Percentiles rank a stretch among this genome's conserved stretches.
These are phyloP conservation scores for Anguilla megastoma DNA, from an alignment of 2,797 vertebrate species.

Conservation along the genomic window DNA sequence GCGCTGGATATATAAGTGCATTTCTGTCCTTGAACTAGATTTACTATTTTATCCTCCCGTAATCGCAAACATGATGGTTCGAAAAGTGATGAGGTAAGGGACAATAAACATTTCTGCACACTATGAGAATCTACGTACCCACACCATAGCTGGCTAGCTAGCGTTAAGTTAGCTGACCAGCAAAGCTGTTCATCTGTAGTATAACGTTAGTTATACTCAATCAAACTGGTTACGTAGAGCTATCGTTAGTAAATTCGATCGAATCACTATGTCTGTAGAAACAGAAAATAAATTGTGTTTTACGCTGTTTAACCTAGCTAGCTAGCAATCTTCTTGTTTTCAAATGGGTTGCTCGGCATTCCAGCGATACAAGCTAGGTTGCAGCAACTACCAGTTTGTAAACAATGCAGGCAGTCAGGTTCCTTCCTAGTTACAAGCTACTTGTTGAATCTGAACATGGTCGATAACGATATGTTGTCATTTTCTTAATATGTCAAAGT, in stretches of 20 bases:
- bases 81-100: slow-evolving; percentile 41
- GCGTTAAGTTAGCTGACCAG: neutral
- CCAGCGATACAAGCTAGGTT: neutral
- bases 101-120: slow-evolving; percentile 21
- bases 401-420: neutral
- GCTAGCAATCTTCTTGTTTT: too few species aligned
- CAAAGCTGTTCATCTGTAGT: neutral
- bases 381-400: neutral
- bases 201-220: too few species aligned
- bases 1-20: neutral
- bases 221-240: too few species aligned
- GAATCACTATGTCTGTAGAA: too few species aligned
- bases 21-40: neutral
- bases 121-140: slow-evolving; percentile 1
- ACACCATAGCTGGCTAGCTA: neutral
- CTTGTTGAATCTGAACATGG: neutral
- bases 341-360: neutral
- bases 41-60: neutral
- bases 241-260: too few species aligned
- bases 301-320: too few species aligned
- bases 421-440: neutral
- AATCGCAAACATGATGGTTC: slow-evolving; percentile 19
- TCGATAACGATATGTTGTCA: neutral
- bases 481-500: neutral
- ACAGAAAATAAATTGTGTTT: too few species aligned